Conservation (phyloP, 2,797 vertebrate genomes). For the Cirrhinus mrigala region DNA sequence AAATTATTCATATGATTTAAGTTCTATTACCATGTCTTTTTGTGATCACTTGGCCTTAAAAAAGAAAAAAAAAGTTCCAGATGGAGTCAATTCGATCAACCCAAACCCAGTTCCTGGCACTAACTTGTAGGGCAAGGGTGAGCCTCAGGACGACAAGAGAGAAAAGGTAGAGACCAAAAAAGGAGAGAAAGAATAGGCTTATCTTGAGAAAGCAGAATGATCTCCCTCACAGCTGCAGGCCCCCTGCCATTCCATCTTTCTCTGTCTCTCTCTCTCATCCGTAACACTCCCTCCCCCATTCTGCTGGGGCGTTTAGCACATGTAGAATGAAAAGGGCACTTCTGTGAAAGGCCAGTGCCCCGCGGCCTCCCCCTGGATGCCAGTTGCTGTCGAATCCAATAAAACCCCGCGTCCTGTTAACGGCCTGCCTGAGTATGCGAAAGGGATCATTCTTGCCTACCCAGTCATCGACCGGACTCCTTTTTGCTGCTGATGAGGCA, state of each 20-base stretch:
- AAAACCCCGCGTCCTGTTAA: slow-evolving; percentile 78
- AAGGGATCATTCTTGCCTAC: slow-evolving; percentile 66
- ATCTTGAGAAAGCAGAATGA: slow-evolving; percentile 81
- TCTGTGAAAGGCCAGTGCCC: slow-evolving; percentile 81
- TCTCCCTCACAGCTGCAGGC: slow-evolving; percentile 81
- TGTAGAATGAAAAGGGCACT: slow-evolving; percentile 84
- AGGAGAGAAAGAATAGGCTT: slow-evolving; percentile 67
- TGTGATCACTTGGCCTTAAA: slow-evolving; percentile 60
- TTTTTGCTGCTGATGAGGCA: slow-evolving; percentile 58
- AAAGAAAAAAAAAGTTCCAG: slow-evolving; percentile 70
- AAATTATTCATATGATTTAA: slow-evolving; percentile 21
- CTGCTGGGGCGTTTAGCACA: slow-evolving; percentile 78
- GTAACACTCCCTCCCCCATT: slow-evolving; percentile 53
- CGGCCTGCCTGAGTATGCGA: slow-evolving; percentile 67
- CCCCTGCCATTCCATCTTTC: slow-evolving; percentile 66
- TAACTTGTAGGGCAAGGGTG: slow-evolving; percentile 73
- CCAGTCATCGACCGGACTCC: slow-evolving; percentile 57
- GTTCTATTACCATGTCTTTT: slow-evolving; percentile 15
- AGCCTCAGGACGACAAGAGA: slow-evolving; percentile 66
- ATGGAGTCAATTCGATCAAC: slow-evolving; percentile 70
- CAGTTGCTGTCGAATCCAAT: slow-evolving; percentile 88
- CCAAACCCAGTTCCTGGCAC: slow-evolving; percentile 69
- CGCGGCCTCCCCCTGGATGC: slow-evolving; percentile 81
- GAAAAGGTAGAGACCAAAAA: slow-evolving; percentile 63
- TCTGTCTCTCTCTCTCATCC: slow-evolving; percentile 57